phyloP scores from a whole-genome alignment of 2,113 vertebrate genomes.

The Baryphthengus martii region DNA sequence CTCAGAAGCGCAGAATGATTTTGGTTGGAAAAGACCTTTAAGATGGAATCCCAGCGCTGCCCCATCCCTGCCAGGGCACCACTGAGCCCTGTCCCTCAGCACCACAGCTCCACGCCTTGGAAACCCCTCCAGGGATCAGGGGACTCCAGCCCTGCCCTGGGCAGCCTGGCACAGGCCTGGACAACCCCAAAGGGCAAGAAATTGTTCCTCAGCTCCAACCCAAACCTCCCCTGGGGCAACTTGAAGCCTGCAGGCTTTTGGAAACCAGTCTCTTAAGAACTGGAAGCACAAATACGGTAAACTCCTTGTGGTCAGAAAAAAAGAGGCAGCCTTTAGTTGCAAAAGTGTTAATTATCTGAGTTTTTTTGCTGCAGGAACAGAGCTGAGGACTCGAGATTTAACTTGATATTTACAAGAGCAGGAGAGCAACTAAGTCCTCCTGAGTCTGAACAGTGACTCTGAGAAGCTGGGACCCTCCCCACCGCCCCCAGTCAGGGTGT shows the following conservation, averaged over 20 bases:
- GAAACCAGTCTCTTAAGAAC: not conserved
- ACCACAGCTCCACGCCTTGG: too few relatives aligned
- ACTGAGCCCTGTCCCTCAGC: too few relatives aligned
- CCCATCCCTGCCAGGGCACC: too few relatives aligned
- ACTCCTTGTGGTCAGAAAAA: not conserved
- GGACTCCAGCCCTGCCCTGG: too few relatives aligned
- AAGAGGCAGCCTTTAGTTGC: not conserved
- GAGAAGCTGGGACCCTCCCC: not conserved
- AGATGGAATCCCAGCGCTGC: too few relatives aligned
- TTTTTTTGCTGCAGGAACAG: not conserved
- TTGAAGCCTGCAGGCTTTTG: not conserved
- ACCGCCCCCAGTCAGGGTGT: too few relatives aligned
- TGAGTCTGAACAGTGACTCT: not conserved
- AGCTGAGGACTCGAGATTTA: not conserved
- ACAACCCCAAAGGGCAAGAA: too few relatives aligned
- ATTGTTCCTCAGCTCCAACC: too few relatives aligned
- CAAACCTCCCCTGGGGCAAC: too few relatives aligned
- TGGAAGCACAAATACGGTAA: not conserved
- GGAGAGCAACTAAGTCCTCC: not conserved
- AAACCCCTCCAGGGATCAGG: too few relatives aligned
- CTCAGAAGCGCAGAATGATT: not conserved
- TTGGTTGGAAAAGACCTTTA: too few relatives aligned
- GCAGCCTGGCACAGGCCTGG: too few relatives aligned
- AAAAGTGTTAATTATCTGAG: not conserved
- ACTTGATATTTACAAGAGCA: not conserved